Evolutionary conservation across 2,888 invertebrate genomes (phyloP).

Genomic region (Acleris literana): DNA sequence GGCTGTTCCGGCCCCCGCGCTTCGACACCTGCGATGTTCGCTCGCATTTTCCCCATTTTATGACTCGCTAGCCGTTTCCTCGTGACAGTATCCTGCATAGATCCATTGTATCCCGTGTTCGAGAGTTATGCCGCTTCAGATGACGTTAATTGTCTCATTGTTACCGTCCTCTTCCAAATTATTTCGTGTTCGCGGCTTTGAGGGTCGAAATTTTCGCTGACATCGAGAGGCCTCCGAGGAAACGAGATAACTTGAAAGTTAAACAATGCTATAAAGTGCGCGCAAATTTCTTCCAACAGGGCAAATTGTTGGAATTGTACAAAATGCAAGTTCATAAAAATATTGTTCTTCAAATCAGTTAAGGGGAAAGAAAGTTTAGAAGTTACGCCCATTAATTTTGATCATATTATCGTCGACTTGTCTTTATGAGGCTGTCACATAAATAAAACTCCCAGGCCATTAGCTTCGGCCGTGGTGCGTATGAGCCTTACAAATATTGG

Average conservation of each 20-base stretch:
- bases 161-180: conserved; percentile 51
- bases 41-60: conserved; percentile 63
- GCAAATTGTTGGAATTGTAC: conserved; percentile 6
- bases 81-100: conserved; percentile 54
- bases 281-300: neutral
- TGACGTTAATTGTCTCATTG: conserved; percentile 61
- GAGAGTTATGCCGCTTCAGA: conserved; percentile 49
- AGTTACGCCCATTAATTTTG: conserved; percentile 62
- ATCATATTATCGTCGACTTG: conserved; percentile 63
- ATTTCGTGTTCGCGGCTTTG: conserved; percentile 46
- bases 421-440: conserved; percentile 71
- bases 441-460: conserved; percentile 71
- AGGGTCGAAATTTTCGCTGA: conserved; percentile 49
- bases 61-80: conserved; percentile 57
- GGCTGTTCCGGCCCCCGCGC: conserved; percentile 45
- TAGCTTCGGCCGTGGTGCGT: conserved; percentile 53
- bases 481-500: conserved; percentile 61
- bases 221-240: conserved; percentile 45
- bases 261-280: conserved; percentile 15
- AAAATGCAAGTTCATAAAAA: conserved; percentile 18
- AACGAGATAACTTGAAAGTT: conserved; percentile 37
- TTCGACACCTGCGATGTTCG: conserved; percentile 58
- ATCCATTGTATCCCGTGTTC: conserved; percentile 60
- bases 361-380: conserved; percentile 53
- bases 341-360: conserved; percentile 40